These are phyloP conservation scores for Euschistus heros DNA, from an alignment of 1,140 invertebrate species.

Conservation along the genomic window DNA sequence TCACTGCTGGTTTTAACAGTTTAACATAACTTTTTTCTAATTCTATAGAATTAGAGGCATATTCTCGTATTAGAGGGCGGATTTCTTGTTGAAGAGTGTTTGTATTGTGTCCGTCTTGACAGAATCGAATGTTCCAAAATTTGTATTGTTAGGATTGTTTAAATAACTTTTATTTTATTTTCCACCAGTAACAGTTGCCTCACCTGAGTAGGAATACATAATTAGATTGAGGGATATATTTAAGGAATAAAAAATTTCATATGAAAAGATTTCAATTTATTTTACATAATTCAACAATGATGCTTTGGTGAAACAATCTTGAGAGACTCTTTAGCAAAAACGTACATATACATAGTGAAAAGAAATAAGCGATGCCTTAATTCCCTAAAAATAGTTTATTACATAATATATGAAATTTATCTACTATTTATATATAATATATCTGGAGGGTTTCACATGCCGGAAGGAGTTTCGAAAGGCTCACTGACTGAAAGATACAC, in stretches of 20 bases:
- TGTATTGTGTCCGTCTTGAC: no score
- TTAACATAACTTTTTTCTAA: no score
- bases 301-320: slow-evolving; percentile 11
- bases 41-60: no score
- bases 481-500: slow-evolving; percentile 12
- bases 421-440: background rate
- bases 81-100: no score
- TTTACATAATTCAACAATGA: slow-evolving; percentile 11
- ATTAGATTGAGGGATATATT: no score
- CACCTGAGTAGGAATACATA: no score
- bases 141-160: no score
- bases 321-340: slow-evolving; percentile 7
- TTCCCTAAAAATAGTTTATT: slow-evolving; percentile 4
- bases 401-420: slow-evolving; percentile 12
- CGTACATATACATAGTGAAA: slow-evolving; percentile 6
- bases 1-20: no score
- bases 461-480: slow-evolving; percentile 12
- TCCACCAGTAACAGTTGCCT: no score
- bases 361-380: slow-evolving; percentile 10
- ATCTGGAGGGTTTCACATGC: slow-evolving; percentile 14
- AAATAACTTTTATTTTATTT: no score
- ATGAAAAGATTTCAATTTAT: background rate
- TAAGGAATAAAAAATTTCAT: background rate
- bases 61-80: no score
- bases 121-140: no score